These are phyloP conservation scores for Myiothlypis coronata DNA, from an alignment of 2,797 vertebrate genomes.

Conservation along the genomic window DNA sequence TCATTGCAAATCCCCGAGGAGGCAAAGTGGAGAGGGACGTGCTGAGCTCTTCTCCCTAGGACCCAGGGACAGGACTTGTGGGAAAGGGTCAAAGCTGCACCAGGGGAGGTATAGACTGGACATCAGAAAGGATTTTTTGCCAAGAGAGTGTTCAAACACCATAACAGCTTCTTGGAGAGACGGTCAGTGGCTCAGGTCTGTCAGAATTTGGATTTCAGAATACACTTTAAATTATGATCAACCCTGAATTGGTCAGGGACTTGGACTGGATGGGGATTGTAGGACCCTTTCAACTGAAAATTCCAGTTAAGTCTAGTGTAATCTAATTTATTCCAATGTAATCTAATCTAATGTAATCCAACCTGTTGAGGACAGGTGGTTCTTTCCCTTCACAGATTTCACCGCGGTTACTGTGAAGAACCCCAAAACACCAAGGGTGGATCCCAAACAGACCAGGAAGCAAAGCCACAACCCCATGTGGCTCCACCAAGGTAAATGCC, in stretches of 20 bases:
- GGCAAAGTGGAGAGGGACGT: fast-evolving
- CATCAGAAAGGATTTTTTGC: not conserved
- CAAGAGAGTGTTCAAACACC: not conserved
- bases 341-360: not conserved
- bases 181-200: fast-evolving
- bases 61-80: fast-evolving
- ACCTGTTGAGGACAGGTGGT: not conserved
- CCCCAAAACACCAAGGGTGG: not conserved
- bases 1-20: not conserved
- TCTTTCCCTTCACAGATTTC: not conserved
- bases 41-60: not conserved
- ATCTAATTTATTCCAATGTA: not conserved
- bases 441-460: not conserved
- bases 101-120: not conserved
- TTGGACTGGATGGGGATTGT: not conserved
- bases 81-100: not conserved
- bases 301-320: not conserved
- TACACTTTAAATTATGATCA: not conserved
- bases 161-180: not conserved
- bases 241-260: not conserved
- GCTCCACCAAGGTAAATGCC: not conserved
- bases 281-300: not conserved
- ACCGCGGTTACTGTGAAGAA: fast-evolving
- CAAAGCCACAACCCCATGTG: not conserved
- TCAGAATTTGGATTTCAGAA: not conserved